These are phyloP conservation scores for Forbesichthys agassizii DNA, from an alignment of 2,113 vertebrate genomes.

Conservation along the genomic window DNA sequence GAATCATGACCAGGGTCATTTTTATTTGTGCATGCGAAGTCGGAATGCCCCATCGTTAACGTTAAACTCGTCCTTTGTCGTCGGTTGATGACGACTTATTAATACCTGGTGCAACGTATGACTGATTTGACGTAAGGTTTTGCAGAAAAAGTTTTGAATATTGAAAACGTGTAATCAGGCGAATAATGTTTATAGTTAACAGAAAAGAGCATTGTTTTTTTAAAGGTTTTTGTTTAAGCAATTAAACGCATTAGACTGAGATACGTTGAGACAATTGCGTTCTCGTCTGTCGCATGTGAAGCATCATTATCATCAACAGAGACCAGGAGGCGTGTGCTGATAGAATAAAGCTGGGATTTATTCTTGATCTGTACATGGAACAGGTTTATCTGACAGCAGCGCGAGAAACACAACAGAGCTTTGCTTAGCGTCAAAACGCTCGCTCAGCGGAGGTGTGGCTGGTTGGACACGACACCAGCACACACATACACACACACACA, in stretches of 20 bases:
- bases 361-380: slow-evolving; percentile 81
- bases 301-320: slow-evolving; percentile 8
- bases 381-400: slow-evolving; percentile 82
- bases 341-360: slow-evolving; percentile 85
- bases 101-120: no score
- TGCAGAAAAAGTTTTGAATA: no score
- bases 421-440: slow-evolving; percentile 71
- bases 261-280: no score
- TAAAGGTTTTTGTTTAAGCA: no score
- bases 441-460: slow-evolving; percentile 77
- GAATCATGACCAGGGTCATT: slow-evolving; percentile 53
- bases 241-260: no score
- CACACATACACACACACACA: slow-evolving; percentile 58
- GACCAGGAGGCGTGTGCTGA: slow-evolving; percentile 60
- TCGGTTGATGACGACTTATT: no score
- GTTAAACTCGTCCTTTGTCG: slow-evolving; percentile 64
- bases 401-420: slow-evolving; percentile 76
- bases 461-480: slow-evolving; percentile 59
- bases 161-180: no score
- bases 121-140: no score
- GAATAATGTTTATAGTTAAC: no score
- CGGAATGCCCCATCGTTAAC: slow-evolving; percentile 36
- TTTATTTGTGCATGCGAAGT: slow-evolving; percentile 63
- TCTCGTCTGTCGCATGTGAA: not conserved
- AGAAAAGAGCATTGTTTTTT: no score